These are phyloP conservation scores for Carettochelys insculpta DNA, from an alignment of 2,113 vertebrate genomes.

Conservation along the genomic window DNA sequence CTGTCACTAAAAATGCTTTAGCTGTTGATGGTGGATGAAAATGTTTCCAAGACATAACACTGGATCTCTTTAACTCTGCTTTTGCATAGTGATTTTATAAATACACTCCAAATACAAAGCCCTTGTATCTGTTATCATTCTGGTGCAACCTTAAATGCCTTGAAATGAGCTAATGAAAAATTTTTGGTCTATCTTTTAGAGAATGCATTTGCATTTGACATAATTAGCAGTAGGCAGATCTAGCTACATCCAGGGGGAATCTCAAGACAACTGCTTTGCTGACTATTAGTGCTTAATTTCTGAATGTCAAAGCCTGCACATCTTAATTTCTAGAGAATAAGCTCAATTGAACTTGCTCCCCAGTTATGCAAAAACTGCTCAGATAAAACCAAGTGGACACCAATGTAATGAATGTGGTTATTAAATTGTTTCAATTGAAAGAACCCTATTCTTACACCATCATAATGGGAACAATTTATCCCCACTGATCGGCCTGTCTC, in stretches of 20 bases:
- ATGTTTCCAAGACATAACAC: constrained; percentile 38
- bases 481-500: constrained; percentile 97
- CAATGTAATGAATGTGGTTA: constrained; percentile 99
- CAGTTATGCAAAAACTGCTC: constrained; percentile 85
- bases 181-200: constrained; percentile 80
- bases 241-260: constrained; percentile 88
- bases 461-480: constrained; percentile 99
- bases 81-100: constrained; percentile 46
- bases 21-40: background rate
- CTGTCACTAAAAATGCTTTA: constrained; percentile 11
- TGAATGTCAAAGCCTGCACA: constrained; percentile 93
- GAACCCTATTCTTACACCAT: constrained; percentile 98
- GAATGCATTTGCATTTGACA: constrained; percentile 89
- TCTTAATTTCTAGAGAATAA: constrained; percentile 95
- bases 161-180: constrained; percentile 71
- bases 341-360: constrained; percentile 88
- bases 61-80: background rate
- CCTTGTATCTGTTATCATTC: constrained; percentile 41
- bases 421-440: constrained; percentile 99
- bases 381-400: constrained; percentile 91
- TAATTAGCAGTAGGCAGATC: constrained; percentile 94
- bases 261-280: constrained; percentile 91
- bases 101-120: background rate
- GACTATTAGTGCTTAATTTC: constrained; percentile 96
- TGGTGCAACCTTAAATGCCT: constrained; percentile 60